These are phyloP conservation scores for Danio rerio DNA, from an alignment of 2,113 vertebrate genomes.

Conservation along the genomic window GRCz12tu NC_133176.1:53201501-53202000, in stretches of 20 bases:
- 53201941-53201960: too few relatives aligned
- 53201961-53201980: too few relatives aligned
- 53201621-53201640: constrained; percentile 51
- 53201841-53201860: too few relatives aligned
- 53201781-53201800: constrained; percentile 28
- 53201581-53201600: constrained; percentile 30
- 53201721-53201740: constrained; percentile 34
- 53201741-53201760: constrained; percentile 22
- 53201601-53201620: constrained; percentile 29
- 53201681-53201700: constrained; percentile 60
- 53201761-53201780: constrained; percentile 31
- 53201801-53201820: constrained; percentile 6
- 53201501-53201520: constrained; percentile 32
- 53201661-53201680: constrained; percentile 70
- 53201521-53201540: constrained; percentile 10
- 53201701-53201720: constrained; percentile 40
- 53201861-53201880: too few relatives aligned
- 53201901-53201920: too few relatives aligned
- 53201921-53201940: too few relatives aligned
- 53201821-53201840: neutral
- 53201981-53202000: too few relatives aligned
- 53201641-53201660: neutral
- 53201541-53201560: neutral
- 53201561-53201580: neutral
- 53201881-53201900: too few relatives aligned